Conservation (phyloP, 2,797 vertebrate genomes). For the Chelon labrosus region DNA sequence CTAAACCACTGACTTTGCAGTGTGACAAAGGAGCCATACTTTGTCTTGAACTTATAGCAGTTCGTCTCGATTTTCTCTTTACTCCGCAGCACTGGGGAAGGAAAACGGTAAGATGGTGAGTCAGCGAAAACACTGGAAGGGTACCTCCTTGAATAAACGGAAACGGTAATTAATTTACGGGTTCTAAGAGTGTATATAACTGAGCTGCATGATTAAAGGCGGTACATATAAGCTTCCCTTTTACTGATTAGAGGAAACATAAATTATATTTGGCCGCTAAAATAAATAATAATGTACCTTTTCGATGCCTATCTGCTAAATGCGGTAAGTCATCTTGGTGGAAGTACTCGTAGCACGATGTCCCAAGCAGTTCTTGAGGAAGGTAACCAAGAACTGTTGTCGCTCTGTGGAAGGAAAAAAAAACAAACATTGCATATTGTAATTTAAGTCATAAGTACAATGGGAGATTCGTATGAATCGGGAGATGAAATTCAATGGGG, state of each 20-base stretch:
- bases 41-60: conserved; percentile 95
- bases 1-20: conserved; percentile 98
- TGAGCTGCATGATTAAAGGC: not conserved
- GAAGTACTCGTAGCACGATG: conserved; percentile 97
- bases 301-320: conserved; percentile 93
- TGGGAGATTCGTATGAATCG: not conserved
- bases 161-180: not conserved
- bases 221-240: not conserved
- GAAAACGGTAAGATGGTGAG: conserved; percentile 25
- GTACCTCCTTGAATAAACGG: too few species aligned
- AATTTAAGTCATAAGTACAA: too few species aligned
- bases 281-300: conserved; percentile 81
- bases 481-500: not conserved
- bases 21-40: conserved; percentile 93
- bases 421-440: not conserved
- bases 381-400: conserved; percentile 95
- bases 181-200: not conserved
- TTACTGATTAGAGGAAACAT: not conserved
- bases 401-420: conserved; percentile 80
- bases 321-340: conserved; percentile 94
- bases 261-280: not conserved
- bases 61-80: conserved; percentile 96
- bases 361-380: conserved; percentile 95
- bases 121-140: not conserved
- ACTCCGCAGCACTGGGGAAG: conserved; percentile 90